Evolutionary conservation across 2,113 vertebrate species (phyloP).

Genomic region (Ctenodactylus gundi): DNA sequence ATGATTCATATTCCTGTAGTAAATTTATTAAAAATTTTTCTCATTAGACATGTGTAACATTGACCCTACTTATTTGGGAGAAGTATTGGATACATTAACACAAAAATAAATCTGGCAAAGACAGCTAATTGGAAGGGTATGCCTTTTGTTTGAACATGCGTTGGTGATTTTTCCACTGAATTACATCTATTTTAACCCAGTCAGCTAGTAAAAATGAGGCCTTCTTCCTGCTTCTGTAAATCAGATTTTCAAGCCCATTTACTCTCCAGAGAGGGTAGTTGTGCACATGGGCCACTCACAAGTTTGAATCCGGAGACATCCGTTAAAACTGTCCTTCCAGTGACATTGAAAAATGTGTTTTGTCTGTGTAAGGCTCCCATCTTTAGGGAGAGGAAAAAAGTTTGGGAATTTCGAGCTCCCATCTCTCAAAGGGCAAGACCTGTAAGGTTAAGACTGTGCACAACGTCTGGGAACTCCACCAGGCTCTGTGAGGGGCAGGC

Average conservation of each 20-base stretch:
- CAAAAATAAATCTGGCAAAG: not conserved
- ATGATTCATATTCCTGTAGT: not conserved
- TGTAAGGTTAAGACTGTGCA: not conserved
- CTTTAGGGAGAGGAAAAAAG: not conserved
- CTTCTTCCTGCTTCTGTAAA: constrained; percentile 36
- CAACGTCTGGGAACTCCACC: not conserved
- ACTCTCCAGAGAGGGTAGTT: not conserved
- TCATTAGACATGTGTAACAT: not conserved
- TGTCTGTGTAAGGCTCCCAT: constrained; percentile 14
- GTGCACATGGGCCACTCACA: not conserved
- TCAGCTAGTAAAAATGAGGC: constrained; percentile 15
- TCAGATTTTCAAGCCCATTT: constrained; percentile 24
- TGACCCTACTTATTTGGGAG: constrained; percentile 22
- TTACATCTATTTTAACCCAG: constrained; percentile 20
- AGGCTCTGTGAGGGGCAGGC: not conserved
- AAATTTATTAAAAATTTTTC: constrained; percentile 28
- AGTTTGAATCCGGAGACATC: not conserved
- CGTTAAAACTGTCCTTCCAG: not conserved
- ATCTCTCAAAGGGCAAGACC: constrained; percentile 2
- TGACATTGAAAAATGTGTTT: constrained; percentile 6
- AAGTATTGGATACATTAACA: not conserved
- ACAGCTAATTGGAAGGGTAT: constrained; percentile 39
- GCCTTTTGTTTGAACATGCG: not conserved
- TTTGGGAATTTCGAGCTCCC: not conserved
- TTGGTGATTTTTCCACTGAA: constrained; percentile 17